Percentiles rank a stretch among this genome's conserved stretches.
These are phyloP conservation scores for Pseudococcus jackbeardsleyi DNA, from an alignment of 2,888 invertebrate genomes.

Conservation along the genomic window DNA sequence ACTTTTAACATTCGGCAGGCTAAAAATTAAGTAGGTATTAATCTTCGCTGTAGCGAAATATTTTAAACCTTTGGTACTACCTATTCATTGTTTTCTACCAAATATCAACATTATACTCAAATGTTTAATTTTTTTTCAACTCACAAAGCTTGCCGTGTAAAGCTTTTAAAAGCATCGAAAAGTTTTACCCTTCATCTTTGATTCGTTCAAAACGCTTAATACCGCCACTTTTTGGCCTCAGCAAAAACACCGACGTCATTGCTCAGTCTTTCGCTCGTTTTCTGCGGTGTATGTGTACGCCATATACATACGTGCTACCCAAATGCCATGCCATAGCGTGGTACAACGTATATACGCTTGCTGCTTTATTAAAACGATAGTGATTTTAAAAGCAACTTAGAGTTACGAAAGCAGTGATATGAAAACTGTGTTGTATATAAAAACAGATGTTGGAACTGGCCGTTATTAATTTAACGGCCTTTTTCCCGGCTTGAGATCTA, in stretches of 20 bases:
- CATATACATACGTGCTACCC: not conserved
- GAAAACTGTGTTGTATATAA: constrained; percentile 50
- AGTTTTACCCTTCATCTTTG: constrained; percentile 31
- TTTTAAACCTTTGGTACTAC: constrained; percentile 3
- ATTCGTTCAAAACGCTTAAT: constrained; percentile 25
- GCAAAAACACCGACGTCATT: constrained; percentile 26
- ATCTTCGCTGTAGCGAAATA: not conserved
- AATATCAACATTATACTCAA: constrained; percentile 8
- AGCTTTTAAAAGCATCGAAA: constrained; percentile 33
- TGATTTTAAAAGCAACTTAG: constrained; percentile 48
- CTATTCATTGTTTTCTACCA: constrained; percentile 7
- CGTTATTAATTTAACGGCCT: constrained; percentile 54
- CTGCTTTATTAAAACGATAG: constrained; percentile 51
- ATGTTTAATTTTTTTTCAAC: not conserved
- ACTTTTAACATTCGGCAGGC: not conserved
- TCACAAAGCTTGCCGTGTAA: not conserved
- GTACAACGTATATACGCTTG: constrained; percentile 3
- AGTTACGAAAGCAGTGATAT: constrained; percentile 47
- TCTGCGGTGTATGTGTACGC: not conserved
- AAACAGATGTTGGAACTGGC: constrained; percentile 52
- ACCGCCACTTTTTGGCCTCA: constrained; percentile 25
- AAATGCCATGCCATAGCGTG: not conserved
- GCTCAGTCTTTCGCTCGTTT: not conserved
- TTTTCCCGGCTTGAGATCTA: constrained; percentile 51
- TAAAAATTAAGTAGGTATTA: constrained; percentile 16